These are phyloP conservation scores for Drosophila ohnishii DNA, from an alignment of 1,140 invertebrate genomes.

Conservation along the genomic window DNA sequence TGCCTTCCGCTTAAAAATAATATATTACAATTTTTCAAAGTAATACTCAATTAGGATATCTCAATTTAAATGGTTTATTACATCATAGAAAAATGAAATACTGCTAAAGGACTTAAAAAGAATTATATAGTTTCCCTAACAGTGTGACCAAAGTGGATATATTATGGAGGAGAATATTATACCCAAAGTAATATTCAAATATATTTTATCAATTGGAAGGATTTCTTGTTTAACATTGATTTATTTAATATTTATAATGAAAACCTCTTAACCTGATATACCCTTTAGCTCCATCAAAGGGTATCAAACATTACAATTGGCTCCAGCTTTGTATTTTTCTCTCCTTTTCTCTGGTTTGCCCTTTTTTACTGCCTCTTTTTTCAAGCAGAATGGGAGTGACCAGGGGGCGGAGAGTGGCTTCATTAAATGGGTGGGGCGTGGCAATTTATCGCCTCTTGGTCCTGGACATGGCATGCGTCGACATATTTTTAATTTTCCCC, in stretches of 20 bases:
- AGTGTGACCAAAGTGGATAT: neutral
- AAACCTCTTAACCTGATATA: neutral
- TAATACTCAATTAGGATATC: too few species aligned
- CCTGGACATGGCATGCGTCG: conserved; percentile 53
- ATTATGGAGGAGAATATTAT: neutral
- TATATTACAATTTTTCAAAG: neutral
- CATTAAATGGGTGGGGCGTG: conserved; percentile 18
- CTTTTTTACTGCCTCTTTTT: neutral
- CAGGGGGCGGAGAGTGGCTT: neutral
- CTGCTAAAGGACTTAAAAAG: neutral
- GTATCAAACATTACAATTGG: conserved; percentile 13
- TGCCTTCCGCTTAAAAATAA: neutral
- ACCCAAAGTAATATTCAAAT: neutral
- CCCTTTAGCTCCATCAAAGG: neutral
- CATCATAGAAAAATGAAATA: neutral
- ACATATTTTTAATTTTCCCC: conserved; percentile 45
- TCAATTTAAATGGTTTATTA: neutral
- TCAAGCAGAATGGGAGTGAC: neutral
- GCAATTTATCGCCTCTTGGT: conserved; percentile 34
- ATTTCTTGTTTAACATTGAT: neutral
- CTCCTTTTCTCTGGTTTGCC: neutral
- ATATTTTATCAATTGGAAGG: neutral
- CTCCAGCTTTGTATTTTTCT: neutral
- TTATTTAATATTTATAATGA: neutral
- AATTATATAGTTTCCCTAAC: neutral